Conservation (phyloP, 1,140 invertebrate species). For the Paramacrobiotus metropolitanus region DNA sequence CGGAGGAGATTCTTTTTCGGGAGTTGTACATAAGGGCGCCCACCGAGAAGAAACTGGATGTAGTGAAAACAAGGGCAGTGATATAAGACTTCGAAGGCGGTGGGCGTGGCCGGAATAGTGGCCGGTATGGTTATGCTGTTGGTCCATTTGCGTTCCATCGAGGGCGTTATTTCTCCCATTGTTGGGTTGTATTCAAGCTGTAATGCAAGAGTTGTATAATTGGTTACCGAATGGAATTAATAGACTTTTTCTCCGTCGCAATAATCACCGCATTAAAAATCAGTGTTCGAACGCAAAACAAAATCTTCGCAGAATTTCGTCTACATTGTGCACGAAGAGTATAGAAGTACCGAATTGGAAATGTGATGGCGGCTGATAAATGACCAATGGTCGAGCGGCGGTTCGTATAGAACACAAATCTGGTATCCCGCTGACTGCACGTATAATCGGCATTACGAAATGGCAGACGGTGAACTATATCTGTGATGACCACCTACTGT, state of each 20-base stretch:
- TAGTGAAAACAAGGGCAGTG: not conserved
- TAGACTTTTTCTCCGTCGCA: not conserved
- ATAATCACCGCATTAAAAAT: not conserved
- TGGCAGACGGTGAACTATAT: too few species aligned
- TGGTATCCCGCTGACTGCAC: too few species aligned
- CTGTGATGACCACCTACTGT: too few species aligned
- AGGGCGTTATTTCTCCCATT: not conserved
- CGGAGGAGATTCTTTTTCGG: not conserved
- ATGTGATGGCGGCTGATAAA: too few species aligned
- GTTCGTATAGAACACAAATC: too few species aligned
- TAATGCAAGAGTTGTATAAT: not conserved
- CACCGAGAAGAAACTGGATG: not conserved
- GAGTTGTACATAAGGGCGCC: not conserved
- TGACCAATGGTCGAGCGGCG: too few species aligned
- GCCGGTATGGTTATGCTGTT: not conserved
- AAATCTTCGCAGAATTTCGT: not conserved
- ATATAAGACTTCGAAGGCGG: not conserved
- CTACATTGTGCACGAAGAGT: too few species aligned
- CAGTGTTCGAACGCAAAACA: not conserved
- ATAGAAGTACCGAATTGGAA: too few species aligned
- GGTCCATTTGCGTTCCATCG: conserved; percentile 2
- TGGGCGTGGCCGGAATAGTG: not conserved
- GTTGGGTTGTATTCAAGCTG: not conserved
- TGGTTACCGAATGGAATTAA: not conserved
- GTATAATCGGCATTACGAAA: too few species aligned